Conservation (phyloP, 2,888 invertebrate species). For the Andrena chrysosceles region DNA sequence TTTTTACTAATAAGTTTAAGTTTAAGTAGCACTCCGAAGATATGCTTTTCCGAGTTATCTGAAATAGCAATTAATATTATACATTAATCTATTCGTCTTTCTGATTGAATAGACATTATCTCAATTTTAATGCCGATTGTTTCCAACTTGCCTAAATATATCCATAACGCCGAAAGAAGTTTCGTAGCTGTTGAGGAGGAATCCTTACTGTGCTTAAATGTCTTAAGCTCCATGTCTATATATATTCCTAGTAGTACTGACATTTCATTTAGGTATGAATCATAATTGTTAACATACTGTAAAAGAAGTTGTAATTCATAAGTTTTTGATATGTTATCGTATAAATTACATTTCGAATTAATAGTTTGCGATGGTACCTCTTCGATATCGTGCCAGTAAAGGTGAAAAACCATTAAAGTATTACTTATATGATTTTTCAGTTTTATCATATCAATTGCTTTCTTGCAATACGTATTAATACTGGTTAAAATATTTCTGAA, state of each 20-base stretch:
- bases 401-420: constrained; percentile 82
- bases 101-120: neutral
- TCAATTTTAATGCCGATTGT: neutral
- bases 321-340: constrained; percentile 3
- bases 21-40: constrained; percentile 79
- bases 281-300: constrained; percentile 79
- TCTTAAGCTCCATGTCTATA: constrained; percentile 83
- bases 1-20: constrained; percentile 73
- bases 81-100: neutral
- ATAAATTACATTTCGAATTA: neutral
- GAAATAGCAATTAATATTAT: constrained; percentile 31
- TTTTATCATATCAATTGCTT: constrained; percentile 75
- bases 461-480: constrained; percentile 73
- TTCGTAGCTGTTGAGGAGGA: constrained; percentile 71
- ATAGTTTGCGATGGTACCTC: constrained; percentile 76
- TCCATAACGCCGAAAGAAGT: constrained; percentile 76
- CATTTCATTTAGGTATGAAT: constrained; percentile 83
- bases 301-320: constrained; percentile 35
- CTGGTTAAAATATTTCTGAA: constrained; percentile 80
- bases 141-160: constrained; percentile 78
- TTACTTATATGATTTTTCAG: constrained; percentile 81
- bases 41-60: constrained; percentile 81
- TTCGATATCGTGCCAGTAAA: constrained; percentile 81
- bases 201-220: constrained; percentile 68
- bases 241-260: constrained; percentile 83